Evolutionary conservation across 2,888 invertebrate species (phyloP), one percentile per base, ranked within the genome.

Genomic region (Noctua pronuba): DNA sequence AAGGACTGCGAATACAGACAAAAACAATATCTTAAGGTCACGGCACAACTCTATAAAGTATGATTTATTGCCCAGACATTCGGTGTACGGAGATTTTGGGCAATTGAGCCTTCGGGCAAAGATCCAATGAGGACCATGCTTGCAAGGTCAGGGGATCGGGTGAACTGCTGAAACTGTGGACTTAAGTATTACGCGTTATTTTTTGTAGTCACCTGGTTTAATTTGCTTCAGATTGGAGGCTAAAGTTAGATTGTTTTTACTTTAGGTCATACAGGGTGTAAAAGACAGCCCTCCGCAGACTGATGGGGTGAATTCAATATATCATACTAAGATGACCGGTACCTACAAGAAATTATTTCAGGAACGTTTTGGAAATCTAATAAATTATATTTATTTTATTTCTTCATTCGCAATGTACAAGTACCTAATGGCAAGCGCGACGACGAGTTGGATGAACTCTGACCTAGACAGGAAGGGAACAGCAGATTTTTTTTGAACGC

Each of bases 41-140:
- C 66, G 58, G 73, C 68, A 68, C 71, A 77, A 68, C 68, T 88
- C 77, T 75, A 75, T 83, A 82, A 74, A 75, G 35, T 74, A 84
- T 84, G 77, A 89, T 86, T 88, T 84, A 88, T 85, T 73, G 55
- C 55, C 31, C 38, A 67, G 65, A 77, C 77, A 80, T 83, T 83
- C 31, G 74, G 64, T 62, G 44, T 76, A 55, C 46, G 18, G 35
- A 74, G 77, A 79, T 80, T 77, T 77, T 83, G 79, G 74, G 73
- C 75, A 79, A 85, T 83, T 75, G 87, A 87, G 86, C 87, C 83
- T 87, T 84, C 80, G 90, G 90, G 90, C 90, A 88, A 69, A 64
- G 69, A 77, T 83, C 86, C 84, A 86, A 81, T 79, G 67, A 44
- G 35, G 28, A 68, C 67, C 75, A 87, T 83, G 77, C 8, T 4